Base-by-base conservation (phyloP, 2,797 vertebrate species). In the Melanotaenia parkinsoni region DNA sequence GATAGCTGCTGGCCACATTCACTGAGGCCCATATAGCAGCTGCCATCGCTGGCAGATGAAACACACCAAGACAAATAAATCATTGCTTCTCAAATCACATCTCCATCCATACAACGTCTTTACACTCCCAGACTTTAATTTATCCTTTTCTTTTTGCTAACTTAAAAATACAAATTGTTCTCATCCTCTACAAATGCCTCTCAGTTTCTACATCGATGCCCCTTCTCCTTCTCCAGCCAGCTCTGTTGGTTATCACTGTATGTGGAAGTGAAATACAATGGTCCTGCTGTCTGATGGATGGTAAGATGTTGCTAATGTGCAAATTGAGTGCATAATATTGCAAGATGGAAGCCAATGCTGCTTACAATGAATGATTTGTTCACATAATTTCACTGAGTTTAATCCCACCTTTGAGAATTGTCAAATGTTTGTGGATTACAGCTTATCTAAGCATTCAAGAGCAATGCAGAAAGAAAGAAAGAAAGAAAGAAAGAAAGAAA, bases 1-100 rank as follows among this genome's bases (percentile, higher is more conserved):
- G 75, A 76, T 13, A 64, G 64, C 84, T 91, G 84, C 86, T 76
- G 65, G 88, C 88, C 61, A 77, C 59, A 75, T 75, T 82, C 51
- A 32, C 56, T 12, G 54, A 76, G 51, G 70, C 62, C 76, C 77
- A 62, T 2, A 12, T 37, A 77, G 69, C 69, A 56, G 65, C 59
- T n/a, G 24, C 60, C 53, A 56, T 73, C 1, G 13, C 74, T 72
- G 63, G 33, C 58, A 58, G 61, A n/a, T 40, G 33, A 59, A 50
- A 74, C 28, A 58, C 59, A 8, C 69, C 5, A 62, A 74, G 26
- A 43, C 47, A 69, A 83, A 67, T 53, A 75, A 62, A 58, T 54
- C 61, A 64, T 12, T 60, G 40, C 69, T 67, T 67, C 66, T 57
- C 26, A 65, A 72, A 77, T 72, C 24, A 63, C 40, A 64, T 53